A percentile compares a stretch with the other conserved stretches of the same genome.
phyloP scores from a whole-genome alignment of 2,797 vertebrate genomes.

The Yasuhikotakia modesta region DNA sequence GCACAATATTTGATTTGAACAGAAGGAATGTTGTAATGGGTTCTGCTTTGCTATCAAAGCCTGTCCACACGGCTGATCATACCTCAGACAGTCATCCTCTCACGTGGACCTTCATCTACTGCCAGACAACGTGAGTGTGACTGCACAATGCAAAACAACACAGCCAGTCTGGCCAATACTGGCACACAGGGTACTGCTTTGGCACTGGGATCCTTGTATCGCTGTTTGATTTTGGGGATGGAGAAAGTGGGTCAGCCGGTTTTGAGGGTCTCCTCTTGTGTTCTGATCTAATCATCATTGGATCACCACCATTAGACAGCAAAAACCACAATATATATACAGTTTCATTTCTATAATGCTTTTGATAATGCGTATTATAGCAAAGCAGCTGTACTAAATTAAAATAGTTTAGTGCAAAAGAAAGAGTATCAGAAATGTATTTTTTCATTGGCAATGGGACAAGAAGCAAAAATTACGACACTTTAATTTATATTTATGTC shows the following conservation, averaged over 20 bases:
- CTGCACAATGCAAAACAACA: slow-evolving; percentile 26
- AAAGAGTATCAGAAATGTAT: too few species aligned
- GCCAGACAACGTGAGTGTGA: slow-evolving; percentile 46
- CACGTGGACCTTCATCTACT: slow-evolving; percentile 41
- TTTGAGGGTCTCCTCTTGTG: background rate
- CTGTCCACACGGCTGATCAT: background rate
- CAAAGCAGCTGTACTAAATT: too few species aligned
- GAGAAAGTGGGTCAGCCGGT: slow-evolving; percentile 45
- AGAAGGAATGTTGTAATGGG: too few species aligned
- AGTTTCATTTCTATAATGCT: too few species aligned
- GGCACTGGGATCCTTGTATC: background rate
- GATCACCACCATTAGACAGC: background rate
- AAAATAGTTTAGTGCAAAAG: too few species aligned
- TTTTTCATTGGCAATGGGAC: too few species aligned
- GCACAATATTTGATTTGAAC: too few species aligned
- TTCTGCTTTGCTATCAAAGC: background rate
- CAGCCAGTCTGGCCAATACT: slow-evolving; percentile 26
- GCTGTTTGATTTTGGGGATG: slow-evolving; percentile 9
- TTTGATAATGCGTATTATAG: too few species aligned
- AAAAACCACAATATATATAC: slow-evolving; percentile 17
- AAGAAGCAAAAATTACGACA: too few species aligned
- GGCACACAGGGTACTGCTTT: slow-evolving; percentile 19
- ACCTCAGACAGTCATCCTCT: slow-evolving; percentile 21
- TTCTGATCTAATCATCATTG: slow-evolving; percentile 1
- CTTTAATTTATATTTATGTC: too few species aligned